phyloP scores from a whole-genome alignment of 2,888 invertebrate genomes.

The Stegophylla sp. region DNA sequence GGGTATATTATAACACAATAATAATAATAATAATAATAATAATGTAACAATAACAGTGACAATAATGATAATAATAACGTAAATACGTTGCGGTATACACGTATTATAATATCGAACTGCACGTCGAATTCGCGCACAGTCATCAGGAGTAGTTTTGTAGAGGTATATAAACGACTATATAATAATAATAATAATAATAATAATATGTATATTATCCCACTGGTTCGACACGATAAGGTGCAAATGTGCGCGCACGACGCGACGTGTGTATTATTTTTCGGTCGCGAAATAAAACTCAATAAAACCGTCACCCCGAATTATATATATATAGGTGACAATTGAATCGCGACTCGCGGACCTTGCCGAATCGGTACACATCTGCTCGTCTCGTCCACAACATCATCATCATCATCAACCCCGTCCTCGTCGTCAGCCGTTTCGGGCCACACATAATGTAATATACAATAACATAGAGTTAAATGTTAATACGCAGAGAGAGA shows the following conservation, averaged over 20 bases:
- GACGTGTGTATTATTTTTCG: slow-evolving; percentile 29
- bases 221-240: neutral
- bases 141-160: too few relatives aligned
- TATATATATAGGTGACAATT: slow-evolving; percentile 51
- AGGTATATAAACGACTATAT: too few relatives aligned
- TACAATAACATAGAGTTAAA: too few relatives aligned
- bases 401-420: too few relatives aligned
- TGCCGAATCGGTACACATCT: slow-evolving; percentile 52
- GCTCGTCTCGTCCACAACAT: slow-evolving; percentile 24
- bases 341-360: slow-evolving; percentile 30
- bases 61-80: neutral
- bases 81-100: too few relatives aligned
- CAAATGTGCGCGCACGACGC: slow-evolving; percentile 15
- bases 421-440: too few relatives aligned
- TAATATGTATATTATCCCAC: neutral
- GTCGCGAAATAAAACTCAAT: slow-evolving; percentile 40
- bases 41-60: neutral
- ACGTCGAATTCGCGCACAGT: neutral
- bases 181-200: too few relatives aligned
- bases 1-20: neutral
- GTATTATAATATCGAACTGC: neutral
- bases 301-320: slow-evolving; percentile 58
- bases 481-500: too few relatives aligned
- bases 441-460: too few relatives aligned
- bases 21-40: neutral